Conservation (phyloP, 2,113 vertebrate species). For the Callithrix jacchus region DNA sequence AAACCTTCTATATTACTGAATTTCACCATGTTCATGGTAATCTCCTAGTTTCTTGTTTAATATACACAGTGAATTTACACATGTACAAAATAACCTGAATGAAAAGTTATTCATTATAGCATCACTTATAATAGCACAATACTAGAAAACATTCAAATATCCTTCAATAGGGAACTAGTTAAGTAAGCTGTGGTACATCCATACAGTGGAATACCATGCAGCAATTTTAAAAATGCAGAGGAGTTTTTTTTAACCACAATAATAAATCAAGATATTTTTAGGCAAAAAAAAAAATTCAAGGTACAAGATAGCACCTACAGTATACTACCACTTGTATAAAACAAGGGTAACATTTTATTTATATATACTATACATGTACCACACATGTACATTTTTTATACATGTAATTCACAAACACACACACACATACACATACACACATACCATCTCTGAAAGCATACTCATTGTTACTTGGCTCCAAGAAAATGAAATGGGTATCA, state of each 20-base stretch:
- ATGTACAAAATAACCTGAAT: background rate
- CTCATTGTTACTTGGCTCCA: background rate
- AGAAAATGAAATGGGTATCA: background rate
- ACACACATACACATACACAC: background rate
- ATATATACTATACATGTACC: background rate
- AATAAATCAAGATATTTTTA: slow-evolving; percentile 14
- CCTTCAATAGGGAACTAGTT: background rate
- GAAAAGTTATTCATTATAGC: background rate
- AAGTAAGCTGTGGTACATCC: background rate
- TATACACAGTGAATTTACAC: background rate
- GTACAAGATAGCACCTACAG: background rate
- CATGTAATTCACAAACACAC: background rate
- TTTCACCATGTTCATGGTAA: background rate
- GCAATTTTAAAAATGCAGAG: background rate
- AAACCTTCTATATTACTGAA: background rate
- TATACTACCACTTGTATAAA: background rate
- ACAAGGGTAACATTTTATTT: background rate
- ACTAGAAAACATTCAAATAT: background rate
- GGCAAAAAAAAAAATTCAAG: background rate
- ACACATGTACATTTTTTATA: background rate
- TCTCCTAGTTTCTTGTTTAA: background rate
- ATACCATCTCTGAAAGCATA: background rate
- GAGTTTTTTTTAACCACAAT: background rate
- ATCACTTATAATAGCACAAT: background rate
- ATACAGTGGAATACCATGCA: background rate